Evolutionary conservation across 2,888 invertebrate genomes (phyloP).

Genomic region (Amphiduros pacificus): DNA sequence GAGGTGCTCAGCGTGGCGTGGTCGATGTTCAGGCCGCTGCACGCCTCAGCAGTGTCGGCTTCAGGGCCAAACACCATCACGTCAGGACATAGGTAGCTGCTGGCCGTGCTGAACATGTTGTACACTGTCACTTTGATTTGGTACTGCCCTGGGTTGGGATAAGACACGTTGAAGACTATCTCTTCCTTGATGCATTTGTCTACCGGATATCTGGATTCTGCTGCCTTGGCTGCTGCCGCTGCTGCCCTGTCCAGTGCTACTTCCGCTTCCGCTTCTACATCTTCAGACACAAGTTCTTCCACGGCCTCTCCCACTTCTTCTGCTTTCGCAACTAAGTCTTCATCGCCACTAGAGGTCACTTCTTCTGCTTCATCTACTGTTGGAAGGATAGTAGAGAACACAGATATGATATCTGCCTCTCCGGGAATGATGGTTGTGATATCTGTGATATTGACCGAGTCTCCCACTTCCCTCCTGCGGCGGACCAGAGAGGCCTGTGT

Average conservation of each 20-base stretch:
- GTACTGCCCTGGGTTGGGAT: conserved; percentile 34
- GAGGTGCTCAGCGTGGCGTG: conserved; percentile 2
- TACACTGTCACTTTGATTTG: conserved; percentile 36
- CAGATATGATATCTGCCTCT: not conserved
- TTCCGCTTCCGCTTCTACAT: not conserved
- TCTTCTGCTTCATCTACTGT: not conserved
- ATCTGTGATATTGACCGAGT: not conserved
- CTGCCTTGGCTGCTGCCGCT: not conserved
- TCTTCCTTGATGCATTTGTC: conserved; percentile 6
- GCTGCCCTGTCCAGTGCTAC: not conserved
- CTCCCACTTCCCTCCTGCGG: not conserved
- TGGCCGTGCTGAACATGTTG: conserved; percentile 42
- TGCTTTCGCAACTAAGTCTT: no score
- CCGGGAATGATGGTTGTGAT: not conserved
- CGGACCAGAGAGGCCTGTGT: not conserved
- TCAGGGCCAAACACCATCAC: conserved; percentile 36
- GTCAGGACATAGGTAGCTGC: conserved; percentile 43
- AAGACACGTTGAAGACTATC: conserved; percentile 18
- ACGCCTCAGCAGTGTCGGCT: not conserved
- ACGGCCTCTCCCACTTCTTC: no score
- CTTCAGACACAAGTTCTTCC: no score
- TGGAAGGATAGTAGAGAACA: not conserved
- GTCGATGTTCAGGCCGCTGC: conserved; percentile 15
- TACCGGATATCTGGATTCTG: not conserved
- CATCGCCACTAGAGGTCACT: not conserved